Percentiles rank a stretch among this genome's conserved stretches.
These are phyloP conservation scores for Cephus cinctus DNA, from an alignment of 1,140 invertebrate species.

Conservation along the genomic window DNA sequence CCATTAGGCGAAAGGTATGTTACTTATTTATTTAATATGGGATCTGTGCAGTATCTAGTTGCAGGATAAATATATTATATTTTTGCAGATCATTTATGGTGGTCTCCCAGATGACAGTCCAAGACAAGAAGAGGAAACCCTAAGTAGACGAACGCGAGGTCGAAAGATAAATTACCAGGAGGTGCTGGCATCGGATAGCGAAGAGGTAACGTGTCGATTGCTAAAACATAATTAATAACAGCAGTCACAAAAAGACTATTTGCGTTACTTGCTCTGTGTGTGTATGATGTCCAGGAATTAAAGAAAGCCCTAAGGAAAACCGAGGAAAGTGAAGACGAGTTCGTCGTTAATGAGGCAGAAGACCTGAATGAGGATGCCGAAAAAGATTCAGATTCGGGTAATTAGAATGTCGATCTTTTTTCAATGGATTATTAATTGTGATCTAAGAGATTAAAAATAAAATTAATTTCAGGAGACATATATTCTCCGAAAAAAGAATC, in stretches of 20 bases:
- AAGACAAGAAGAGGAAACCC: conserved; percentile 47
- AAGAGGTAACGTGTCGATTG: too few relatives aligned
- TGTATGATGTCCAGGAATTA: conserved; percentile 50
- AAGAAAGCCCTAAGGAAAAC: conserved; percentile 51
- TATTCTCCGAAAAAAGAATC: conserved; percentile 50
- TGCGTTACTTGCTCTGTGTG: too few relatives aligned
- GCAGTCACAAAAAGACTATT: too few relatives aligned
- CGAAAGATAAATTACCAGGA: conserved; percentile 73
- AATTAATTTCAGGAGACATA: conserved; percentile 41
- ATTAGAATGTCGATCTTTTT: conserved; percentile 13
- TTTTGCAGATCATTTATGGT: conserved; percentile 57
- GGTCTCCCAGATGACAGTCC: conserved; percentile 56
- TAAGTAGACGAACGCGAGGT: conserved; percentile 63
- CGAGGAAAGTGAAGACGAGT: conserved; percentile 60
- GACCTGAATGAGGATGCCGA: conserved; percentile 57
- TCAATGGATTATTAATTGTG: neutral
- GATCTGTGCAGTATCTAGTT: too few relatives aligned
- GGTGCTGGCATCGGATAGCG: conserved; percentile 64
- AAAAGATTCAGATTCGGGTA: conserved; percentile 53
- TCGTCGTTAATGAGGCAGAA: conserved; percentile 54
- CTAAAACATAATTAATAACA: too few relatives aligned
- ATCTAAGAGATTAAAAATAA: too few relatives aligned
- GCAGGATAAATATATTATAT: too few relatives aligned
- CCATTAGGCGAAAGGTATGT: conserved; percentile 45
- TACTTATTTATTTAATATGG: neutral